Evolutionary conservation across 1,140 invertebrate species (phyloP).

Genomic region (Triops longicaudatus): DNA sequence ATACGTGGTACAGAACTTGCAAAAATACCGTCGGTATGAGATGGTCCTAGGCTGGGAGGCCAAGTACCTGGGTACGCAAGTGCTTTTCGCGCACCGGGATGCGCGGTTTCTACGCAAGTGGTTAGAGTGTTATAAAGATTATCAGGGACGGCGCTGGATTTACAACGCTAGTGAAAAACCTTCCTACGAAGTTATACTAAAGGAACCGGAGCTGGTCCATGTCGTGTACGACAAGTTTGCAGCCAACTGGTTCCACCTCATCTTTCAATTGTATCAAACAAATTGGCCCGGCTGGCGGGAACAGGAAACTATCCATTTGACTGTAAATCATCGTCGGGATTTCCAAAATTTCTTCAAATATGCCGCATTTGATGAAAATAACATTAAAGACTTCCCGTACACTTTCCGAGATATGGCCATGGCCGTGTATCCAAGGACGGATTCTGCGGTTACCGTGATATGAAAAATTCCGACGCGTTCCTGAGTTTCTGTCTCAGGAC

Average conservation of each 20-base stretch:
- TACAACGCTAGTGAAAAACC: conserved; percentile 29
- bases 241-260: conserved; percentile 16
- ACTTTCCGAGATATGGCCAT: conserved; percentile 38
- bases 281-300: conserved; percentile 5
- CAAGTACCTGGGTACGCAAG: conserved; percentile 29
- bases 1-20: conserved; percentile 36
- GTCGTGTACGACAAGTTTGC: conserved; percentile 1
- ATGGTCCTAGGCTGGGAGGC: conserved; percentile 36
- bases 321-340: conserved; percentile 3
- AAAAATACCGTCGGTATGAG: conserved; percentile 35
- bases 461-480: background rate
- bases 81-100: conserved; percentile 30
- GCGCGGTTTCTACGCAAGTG: conserved; percentile 29
- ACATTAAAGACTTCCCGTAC: conserved; percentile 27
- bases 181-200: conserved; percentile 17
- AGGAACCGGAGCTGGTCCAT: conserved; percentile 28
- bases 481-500: too few species aligned
- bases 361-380: conserved; percentile 23
- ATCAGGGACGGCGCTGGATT: conserved; percentile 24
- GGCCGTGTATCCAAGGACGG: background rate
- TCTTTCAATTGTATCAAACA: conserved; percentile 16
- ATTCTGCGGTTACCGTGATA: background rate
- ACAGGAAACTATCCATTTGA: background rate
- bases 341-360: conserved; percentile 17
- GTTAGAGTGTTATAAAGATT: conserved; percentile 26